phyloP scores from a whole-genome alignment of 2,888 invertebrate genomes.

The Volucella bombylans region DNA sequence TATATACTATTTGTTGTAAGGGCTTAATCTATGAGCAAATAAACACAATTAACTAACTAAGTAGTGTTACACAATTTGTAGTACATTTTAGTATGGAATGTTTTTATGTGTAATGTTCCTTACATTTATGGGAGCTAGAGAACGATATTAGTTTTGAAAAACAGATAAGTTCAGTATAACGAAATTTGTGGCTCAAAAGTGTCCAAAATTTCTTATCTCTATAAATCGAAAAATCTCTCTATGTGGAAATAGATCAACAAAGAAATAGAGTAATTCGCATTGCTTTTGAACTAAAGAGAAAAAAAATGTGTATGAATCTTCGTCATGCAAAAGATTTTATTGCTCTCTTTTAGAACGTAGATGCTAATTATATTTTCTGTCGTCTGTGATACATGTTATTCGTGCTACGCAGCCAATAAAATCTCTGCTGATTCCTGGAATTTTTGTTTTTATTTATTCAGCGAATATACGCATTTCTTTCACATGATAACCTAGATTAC shows the following conservation, averaged over 20 bases:
- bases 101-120: too few relatives aligned
- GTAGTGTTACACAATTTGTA: too few relatives aligned
- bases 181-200: too few relatives aligned
- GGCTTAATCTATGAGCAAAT: too few relatives aligned
- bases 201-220: too few relatives aligned
- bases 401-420: neutral
- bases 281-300: neutral
- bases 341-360: conserved; percentile 20
- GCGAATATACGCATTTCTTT: conserved; percentile 23
- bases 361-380: conserved; percentile 39
- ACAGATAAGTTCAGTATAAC: neutral
- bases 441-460: neutral
- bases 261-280: neutral
- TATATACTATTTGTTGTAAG: too few relatives aligned
- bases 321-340: conserved; percentile 14
- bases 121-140: conserved; percentile 1
- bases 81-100: too few relatives aligned
- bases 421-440: neutral
- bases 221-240: too few relatives aligned
- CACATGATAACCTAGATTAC: conserved; percentile 37
- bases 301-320: neutral
- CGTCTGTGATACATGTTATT: neutral
- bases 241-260: neutral
- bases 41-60: too few relatives aligned
- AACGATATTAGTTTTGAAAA: conserved; percentile 5